Conservation (phyloP, 2,888 invertebrate species). For the Omphaloscelis lunosa region DNA sequence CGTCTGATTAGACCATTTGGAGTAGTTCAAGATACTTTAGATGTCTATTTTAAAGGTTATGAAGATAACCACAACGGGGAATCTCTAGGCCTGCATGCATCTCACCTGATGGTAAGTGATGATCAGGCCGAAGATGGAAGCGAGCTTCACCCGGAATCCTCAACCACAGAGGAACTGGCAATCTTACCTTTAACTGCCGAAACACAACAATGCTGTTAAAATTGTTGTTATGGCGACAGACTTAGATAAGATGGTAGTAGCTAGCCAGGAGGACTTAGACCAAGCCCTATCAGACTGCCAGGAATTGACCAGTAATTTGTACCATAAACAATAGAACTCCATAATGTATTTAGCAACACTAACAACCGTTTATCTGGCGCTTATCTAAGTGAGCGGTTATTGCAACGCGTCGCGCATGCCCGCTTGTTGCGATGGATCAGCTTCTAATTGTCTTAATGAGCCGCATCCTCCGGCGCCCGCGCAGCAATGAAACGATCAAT, state of each 20-base stretch:
- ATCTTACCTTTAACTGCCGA: too few species aligned
- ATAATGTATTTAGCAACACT: conserved; percentile 32
- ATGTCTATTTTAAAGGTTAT: neutral
- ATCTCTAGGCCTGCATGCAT: too few species aligned
- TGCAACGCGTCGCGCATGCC: conserved; percentile 61
- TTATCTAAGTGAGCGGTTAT: conserved; percentile 54
- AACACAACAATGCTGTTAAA: too few species aligned
- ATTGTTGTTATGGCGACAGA: too few species aligned
- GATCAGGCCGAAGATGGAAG: too few species aligned
- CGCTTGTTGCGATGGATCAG: conserved; percentile 75
- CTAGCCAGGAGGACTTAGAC: too few species aligned
- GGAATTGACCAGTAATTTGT: neutral
- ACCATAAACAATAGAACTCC: conserved; percentile 26
- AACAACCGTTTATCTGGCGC: conserved; percentile 51
- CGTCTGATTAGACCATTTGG: neutral
- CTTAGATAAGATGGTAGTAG: too few species aligned
- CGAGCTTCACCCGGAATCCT: too few species aligned
- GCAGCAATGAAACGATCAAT: conserved; percentile 57
- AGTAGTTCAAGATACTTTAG: neutral
- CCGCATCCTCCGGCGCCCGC: conserved; percentile 82
- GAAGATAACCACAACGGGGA: too few species aligned
- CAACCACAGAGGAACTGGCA: too few species aligned
- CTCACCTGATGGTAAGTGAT: too few species aligned
- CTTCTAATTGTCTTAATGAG: conserved; percentile 86
- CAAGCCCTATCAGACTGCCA: neutral